Conservation (phyloP, 2,888 invertebrate species). For the Ypsolopha scabrella region DNA sequence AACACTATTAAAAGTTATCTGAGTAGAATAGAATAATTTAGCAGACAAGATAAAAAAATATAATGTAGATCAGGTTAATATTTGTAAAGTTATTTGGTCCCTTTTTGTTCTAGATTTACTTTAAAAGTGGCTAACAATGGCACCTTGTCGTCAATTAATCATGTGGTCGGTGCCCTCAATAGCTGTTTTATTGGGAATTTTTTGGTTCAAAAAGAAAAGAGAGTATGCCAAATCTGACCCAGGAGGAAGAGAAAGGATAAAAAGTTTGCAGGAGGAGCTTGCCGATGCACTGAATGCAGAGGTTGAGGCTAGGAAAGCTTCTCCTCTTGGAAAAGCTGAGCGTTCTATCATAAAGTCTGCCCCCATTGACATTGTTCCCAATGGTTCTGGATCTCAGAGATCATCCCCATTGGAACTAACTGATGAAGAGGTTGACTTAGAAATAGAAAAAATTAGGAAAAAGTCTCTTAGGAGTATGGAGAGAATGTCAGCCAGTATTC, state of each 20-base stretch:
- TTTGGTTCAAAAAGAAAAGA: slow-evolving; percentile 87
- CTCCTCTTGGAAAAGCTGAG: slow-evolving; percentile 55
- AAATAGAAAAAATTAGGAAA: slow-evolving; percentile 74
- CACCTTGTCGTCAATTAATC: slow-evolving; percentile 81
- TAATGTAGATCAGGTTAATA: too few species aligned
- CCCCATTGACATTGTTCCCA: slow-evolving; percentile 76
- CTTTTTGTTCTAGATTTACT: slow-evolving; percentile 59
- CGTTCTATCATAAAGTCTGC: slow-evolving; percentile 70
- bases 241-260: slow-evolving; percentile 71
- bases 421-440: slow-evolving; percentile 76
- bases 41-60: too few species aligned
- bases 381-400: slow-evolving; percentile 58
- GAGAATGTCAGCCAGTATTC: slow-evolving; percentile 37
- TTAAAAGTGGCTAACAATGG: slow-evolving; percentile 85
- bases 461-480: slow-evolving; percentile 60
- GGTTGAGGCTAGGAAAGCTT: slow-evolving; percentile 43
- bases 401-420: slow-evolving; percentile 72
- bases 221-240: slow-evolving; percentile 81
- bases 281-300: slow-evolving; percentile 57
- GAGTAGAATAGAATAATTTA: too few species aligned
- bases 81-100: slow-evolving; percentile 15
- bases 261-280: slow-evolving; percentile 58
- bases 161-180: slow-evolving; percentile 85
- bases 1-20: too few species aligned
- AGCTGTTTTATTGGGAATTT: slow-evolving; percentile 82